Percentiles rank a stretch among this genome's conserved stretches.
phyloP scores from a whole-genome alignment of 2,888 invertebrate genomes.

The Erebia ligea region DNA sequence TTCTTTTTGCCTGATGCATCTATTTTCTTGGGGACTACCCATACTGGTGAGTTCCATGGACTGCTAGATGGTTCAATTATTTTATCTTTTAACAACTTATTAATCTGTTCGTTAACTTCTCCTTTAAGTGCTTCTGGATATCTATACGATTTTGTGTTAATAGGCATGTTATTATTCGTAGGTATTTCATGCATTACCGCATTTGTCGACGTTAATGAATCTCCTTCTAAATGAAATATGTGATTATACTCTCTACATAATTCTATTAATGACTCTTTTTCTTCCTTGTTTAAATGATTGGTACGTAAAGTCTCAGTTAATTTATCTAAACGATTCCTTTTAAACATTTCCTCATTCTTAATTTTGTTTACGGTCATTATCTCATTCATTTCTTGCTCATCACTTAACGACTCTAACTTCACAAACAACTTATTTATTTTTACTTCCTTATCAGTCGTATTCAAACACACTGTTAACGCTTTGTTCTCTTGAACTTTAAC shows the following conservation, averaged over 20 bases:
- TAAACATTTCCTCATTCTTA: not conserved
- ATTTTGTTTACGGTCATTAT: constrained; percentile 8
- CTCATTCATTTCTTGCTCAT: not conserved
- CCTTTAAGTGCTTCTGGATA: constrained; percentile 38
- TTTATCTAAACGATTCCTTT: constrained; percentile 2
- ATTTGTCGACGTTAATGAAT: no score
- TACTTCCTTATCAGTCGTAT: constrained; percentile 31
- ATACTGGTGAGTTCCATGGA: constrained; percentile 20
- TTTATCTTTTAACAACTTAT: constrained; percentile 39
- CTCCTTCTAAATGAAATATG: no score
- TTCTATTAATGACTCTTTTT: no score
- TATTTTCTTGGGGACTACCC: constrained; percentile 34
- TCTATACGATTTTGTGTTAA: constrained; percentile 34
- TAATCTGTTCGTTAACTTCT: constrained; percentile 38
- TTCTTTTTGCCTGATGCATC: constrained; percentile 4
- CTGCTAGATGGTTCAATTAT: constrained; percentile 39
- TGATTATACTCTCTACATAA: no score
- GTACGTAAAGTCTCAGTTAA: not conserved
- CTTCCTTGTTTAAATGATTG: no score
- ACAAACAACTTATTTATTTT: constrained; percentile 27
- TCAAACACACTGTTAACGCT: constrained; percentile 27
- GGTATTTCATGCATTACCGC: not conserved
- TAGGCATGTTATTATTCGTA: not conserved
- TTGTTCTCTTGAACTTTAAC: constrained; percentile 28
- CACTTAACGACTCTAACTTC: constrained; percentile 5